Conservation (phyloP, 30 jellyfish, hydroid and myxozoan genomes). For the Chrysaora quinquecirrha region DNA sequence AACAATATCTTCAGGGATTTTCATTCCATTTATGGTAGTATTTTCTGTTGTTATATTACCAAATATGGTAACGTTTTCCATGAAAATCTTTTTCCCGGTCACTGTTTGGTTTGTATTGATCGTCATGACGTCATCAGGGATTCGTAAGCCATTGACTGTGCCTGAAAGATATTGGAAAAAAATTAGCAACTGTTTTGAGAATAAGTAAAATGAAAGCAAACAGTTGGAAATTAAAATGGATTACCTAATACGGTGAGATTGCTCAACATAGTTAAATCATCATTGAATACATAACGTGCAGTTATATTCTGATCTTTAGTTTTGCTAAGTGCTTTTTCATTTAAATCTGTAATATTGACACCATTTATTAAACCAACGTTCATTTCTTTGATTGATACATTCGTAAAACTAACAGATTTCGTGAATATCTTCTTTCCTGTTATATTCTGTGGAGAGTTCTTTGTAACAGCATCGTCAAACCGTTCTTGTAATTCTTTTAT, state of each 20-base stretch:
- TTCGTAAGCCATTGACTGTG: constrained; percentile 60
- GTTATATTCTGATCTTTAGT: constrained; percentile 62
- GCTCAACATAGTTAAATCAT: constrained; percentile 23
- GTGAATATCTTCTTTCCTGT: constrained; percentile 67
- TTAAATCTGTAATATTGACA: constrained; percentile 73
- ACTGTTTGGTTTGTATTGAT: constrained; percentile 67
- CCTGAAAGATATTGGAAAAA: constrained; percentile 34
- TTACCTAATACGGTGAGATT: constrained; percentile 49
- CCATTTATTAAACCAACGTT: constrained; percentile 75
- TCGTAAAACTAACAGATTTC: constrained; percentile 22
- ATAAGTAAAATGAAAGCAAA: too few relatives aligned
- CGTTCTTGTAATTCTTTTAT: constrained; percentile 38
- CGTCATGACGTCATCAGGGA: constrained; percentile 73
- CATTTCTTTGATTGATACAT: constrained; percentile 17
- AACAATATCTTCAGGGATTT: constrained; percentile 75
- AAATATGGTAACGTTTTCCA: constrained; percentile 27
- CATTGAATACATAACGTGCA: constrained; percentile 54
- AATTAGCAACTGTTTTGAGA: background rate
- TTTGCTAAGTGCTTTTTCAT: constrained; percentile 63
- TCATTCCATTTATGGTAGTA: constrained; percentile 55
- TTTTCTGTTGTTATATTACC: constrained; percentile 63
- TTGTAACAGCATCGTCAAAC: constrained; percentile 54
- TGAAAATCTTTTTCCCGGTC: constrained; percentile 60
- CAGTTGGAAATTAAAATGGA: background rate
- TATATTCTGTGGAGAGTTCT: constrained; percentile 8